phyloP scores from a whole-genome alignment of 2,888 invertebrate species.

The Tryphoninae sp. region DNA sequence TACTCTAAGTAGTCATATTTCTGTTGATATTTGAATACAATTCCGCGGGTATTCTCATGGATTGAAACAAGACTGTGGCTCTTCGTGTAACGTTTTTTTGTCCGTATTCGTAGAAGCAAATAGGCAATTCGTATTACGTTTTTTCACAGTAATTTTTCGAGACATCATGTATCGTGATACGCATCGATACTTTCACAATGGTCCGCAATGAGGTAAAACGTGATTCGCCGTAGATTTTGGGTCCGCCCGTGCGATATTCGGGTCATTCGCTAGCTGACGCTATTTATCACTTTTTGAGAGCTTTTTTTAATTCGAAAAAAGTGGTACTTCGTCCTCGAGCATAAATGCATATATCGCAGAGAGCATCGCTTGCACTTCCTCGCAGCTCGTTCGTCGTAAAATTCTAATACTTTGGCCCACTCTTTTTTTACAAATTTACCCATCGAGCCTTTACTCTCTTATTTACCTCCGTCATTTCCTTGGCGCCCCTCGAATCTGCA shows the following conservation, averaged over 20 bases:
- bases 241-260: not conserved
- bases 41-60: too few relatives aligned
- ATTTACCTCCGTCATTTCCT: conserved; percentile 20
- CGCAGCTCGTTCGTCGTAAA: conserved; percentile 22
- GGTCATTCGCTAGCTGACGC: conserved; percentile 59
- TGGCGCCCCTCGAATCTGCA: conserved; percentile 46
- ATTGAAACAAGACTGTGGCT: too few relatives aligned
- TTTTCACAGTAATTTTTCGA: not conserved
- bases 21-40: too few relatives aligned
- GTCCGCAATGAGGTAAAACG: conserved; percentile 1
- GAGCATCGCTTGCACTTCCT: conserved; percentile 34
- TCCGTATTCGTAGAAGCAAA: not conserved
- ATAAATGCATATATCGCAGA: conserved; percentile 12
- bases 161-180: not conserved
- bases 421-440: not conserved
- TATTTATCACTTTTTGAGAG: conserved; percentile 64
- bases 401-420: conserved; percentile 33
- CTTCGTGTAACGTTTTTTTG: too few relatives aligned
- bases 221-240: conserved; percentile 12
- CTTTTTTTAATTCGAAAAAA: conserved; percentile 21
- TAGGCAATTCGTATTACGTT: not conserved
- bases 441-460: not conserved
- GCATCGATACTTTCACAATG: not conserved
- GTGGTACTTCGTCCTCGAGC: conserved; percentile 17
- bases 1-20: too few relatives aligned